Conservation (phyloP, 2,888 invertebrate species). For the Phaonia tiefii region DNA sequence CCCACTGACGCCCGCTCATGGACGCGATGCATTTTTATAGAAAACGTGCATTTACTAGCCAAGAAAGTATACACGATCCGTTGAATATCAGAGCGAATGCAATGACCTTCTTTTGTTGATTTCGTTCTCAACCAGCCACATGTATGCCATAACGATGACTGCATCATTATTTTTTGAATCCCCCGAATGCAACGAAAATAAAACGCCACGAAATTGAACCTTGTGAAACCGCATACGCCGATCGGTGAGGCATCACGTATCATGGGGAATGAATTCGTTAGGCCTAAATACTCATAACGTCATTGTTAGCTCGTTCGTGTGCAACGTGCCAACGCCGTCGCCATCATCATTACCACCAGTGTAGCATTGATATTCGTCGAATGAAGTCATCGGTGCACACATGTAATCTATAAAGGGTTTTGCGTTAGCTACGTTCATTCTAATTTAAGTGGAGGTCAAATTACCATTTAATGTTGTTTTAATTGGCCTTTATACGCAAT, state of each 20-base stretch:
- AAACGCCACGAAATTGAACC: not conserved
- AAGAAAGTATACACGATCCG: constrained; percentile 45
- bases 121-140: not conserved
- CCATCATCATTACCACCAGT: not conserved
- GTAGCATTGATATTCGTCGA: not conserved
- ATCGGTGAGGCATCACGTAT: not conserved
- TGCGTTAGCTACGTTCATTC: too few species aligned
- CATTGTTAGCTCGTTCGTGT: constrained; percentile 36
- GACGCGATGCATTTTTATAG: not conserved
- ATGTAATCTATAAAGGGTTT: not conserved
- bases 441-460: too few species aligned
- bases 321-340: constrained; percentile 10
- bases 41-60: constrained; percentile 46
- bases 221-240: constrained; percentile 1
- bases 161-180: constrained; percentile 36
- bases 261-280: constrained; percentile 24
- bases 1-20: not conserved
- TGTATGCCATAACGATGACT: constrained; percentile 27
- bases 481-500: too few species aligned
- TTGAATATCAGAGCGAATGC: constrained; percentile 47
- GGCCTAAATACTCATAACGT: constrained; percentile 47
- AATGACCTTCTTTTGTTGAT: constrained; percentile 58
- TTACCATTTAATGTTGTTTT: too few species aligned
- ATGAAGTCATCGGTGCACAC: constrained; percentile 10
- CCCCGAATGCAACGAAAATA: not conserved